Evolutionary conservation across 2,797 vertebrate species (phyloP).

Genomic region (Peromyscus attwateri): DNA sequence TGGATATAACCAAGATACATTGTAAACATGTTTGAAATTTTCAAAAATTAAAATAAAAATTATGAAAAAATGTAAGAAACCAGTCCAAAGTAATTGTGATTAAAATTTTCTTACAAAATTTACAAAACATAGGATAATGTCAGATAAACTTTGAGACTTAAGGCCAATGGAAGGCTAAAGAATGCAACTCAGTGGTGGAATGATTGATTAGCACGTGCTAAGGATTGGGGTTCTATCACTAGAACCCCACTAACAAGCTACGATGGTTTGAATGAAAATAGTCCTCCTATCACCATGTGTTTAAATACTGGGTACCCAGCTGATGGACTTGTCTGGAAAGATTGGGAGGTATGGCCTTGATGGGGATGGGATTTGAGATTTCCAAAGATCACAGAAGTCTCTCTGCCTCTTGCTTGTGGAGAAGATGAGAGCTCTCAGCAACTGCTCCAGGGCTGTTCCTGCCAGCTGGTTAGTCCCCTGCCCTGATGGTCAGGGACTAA

Average conservation of each 20-base stretch:
- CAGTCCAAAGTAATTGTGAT: not conserved
- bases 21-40: not conserved
- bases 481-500: not conserved
- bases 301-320: not conserved
- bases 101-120: constrained; percentile 9
- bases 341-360: not conserved
- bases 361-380: not conserved
- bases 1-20: not conserved
- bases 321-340: not conserved
- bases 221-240: not conserved
- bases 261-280: not conserved
- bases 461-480: not conserved
- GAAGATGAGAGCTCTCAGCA: not conserved
- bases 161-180: not conserved
- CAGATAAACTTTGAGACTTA: not conserved
- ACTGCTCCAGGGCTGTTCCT: not conserved
- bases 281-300: too few species aligned
- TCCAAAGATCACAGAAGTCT: not conserved
- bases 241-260: not conserved
- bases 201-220: not conserved
- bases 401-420: not conserved
- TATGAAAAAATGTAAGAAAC: not conserved
- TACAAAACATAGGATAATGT: not conserved
- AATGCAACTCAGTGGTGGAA: not conserved
- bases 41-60: not conserved